phyloP scores from a whole-genome alignment of 2,113 vertebrate species.

The Nanorana parkeri region DNA sequence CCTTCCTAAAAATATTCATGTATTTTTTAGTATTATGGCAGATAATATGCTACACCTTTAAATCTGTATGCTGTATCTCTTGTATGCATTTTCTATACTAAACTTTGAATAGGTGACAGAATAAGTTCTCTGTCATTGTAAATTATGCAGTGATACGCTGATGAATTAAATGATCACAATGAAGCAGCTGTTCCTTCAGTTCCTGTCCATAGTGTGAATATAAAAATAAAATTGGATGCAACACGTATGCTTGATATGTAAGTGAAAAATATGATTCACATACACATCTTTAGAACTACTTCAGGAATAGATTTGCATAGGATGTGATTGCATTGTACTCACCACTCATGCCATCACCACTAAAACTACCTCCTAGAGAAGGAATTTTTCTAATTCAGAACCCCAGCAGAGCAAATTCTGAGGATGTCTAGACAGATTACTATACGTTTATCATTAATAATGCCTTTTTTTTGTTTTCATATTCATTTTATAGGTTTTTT shows the following conservation, averaged over 20 bases:
- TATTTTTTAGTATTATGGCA: no score
- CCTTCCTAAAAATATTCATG: no score
- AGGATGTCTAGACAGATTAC: background rate
- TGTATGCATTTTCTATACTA: background rate
- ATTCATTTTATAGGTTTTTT: no score
- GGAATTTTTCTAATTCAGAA: background rate
- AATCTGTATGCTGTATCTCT: no score
- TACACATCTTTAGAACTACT: background rate
- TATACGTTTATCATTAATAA: background rate
- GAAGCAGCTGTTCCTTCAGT: conserved; percentile 8
- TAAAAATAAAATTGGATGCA: background rate
- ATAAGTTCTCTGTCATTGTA: background rate
- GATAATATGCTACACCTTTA: no score
- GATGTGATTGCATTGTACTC: conserved; percentile 16
- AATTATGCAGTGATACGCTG: background rate
- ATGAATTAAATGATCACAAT: conserved; percentile 5
- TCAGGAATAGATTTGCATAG: conserved; percentile 13
- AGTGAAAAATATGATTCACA: conserved; percentile 13
- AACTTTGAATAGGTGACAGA: background rate
- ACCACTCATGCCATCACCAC: background rate
- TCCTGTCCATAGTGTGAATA: conserved; percentile 10
- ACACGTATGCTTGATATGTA: conserved; percentile 9
- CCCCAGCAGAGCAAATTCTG: background rate
- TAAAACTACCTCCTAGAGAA: conserved; percentile 4
- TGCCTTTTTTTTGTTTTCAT: no score